These are phyloP conservation scores for Rotaria macrura DNA, from an alignment of 2,888 invertebrate species.

Conservation along the genomic window DNA sequence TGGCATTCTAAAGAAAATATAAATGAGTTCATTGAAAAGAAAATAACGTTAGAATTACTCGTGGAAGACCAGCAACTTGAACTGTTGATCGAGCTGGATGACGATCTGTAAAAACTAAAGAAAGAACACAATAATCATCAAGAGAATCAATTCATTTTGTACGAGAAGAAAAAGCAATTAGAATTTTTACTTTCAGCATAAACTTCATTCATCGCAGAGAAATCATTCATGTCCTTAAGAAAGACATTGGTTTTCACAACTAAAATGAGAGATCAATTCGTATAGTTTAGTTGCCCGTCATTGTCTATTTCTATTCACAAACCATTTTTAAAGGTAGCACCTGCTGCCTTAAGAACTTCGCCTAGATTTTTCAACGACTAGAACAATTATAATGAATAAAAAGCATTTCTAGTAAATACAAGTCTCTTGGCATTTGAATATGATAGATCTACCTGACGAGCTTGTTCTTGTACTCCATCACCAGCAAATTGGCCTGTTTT, in stretches of 20 bases:
- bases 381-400: background rate
- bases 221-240: slow-evolving; percentile 69
- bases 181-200: slow-evolving; percentile 55
- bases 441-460: slow-evolving; percentile 54
- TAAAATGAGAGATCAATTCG: background rate
- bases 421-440: no score
- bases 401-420: background rate
- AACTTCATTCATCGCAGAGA: slow-evolving; percentile 67
- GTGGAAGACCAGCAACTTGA: slow-evolving; percentile 31
- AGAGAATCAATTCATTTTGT: background rate
- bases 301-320: background rate
- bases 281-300: background rate
- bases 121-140: no score
- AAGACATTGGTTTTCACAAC: slow-evolving; percentile 77
- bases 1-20: slow-evolving; percentile 21
- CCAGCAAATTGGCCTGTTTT: slow-evolving; percentile 61
- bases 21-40: background rate
- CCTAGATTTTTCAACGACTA: slow-evolving; percentile 64
- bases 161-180: no score
- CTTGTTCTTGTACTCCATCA: slow-evolving; percentile 62
- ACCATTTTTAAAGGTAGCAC: slow-evolving; percentile 44
- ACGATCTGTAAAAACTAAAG: slow-evolving; percentile 61
- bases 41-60: background rate
- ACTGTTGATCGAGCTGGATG: slow-evolving; percentile 69
- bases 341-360: slow-evolving; percentile 62